Evolutionary conservation across 2,888 invertebrate species (phyloP), one percentile per base, ranked within the genome.

Genomic region (Axea sp.): DNA sequence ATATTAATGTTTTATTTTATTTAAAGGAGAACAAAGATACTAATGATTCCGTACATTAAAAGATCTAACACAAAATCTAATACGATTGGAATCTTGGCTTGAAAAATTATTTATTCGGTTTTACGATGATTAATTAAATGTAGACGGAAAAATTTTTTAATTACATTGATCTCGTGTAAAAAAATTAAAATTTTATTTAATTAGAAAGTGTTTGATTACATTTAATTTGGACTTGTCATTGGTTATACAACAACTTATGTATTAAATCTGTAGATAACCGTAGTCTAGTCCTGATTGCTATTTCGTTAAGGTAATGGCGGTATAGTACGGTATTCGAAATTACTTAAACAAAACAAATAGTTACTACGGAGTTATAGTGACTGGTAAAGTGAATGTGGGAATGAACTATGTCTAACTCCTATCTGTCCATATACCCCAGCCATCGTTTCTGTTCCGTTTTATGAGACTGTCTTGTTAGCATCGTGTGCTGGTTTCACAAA

Each of bases 381-480:
- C 53, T 60, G 24, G 37, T 24, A 31, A 60, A 73, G 65, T 41
- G 68, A 67, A 60, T 57, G 67, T 72, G 45, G 62, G 68, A 72
- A 59, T 72, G 39, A 75, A 75, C 71, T 71, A 71, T 75, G 65
- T 62, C 49, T 49, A 71, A 75, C 57, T 75, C 28, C 43, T 30
- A 67, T 60, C 62, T 65, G 67, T 71, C 62, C 71, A 67, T 49
- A 43, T 53, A n/a, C 39, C 35, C 43, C 43, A 9, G 8, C 24
- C 39, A 37, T 22, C 26, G 47, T 31, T 53, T 59, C 59, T 37
- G 30, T 45, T 64, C 37, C 37, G 19, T 55, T 64, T 39, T 73
- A 60, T 47, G 60, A 68, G 62, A 67, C 47, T 73, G 49, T 62
- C 67, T 73, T 68, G 73, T 73, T 73, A 73, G 35, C 53, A 51